These are phyloP conservation scores for Montifringilla adamsi DNA, from an alignment of 2,113 vertebrate species.

Conservation along the genomic window DNA sequence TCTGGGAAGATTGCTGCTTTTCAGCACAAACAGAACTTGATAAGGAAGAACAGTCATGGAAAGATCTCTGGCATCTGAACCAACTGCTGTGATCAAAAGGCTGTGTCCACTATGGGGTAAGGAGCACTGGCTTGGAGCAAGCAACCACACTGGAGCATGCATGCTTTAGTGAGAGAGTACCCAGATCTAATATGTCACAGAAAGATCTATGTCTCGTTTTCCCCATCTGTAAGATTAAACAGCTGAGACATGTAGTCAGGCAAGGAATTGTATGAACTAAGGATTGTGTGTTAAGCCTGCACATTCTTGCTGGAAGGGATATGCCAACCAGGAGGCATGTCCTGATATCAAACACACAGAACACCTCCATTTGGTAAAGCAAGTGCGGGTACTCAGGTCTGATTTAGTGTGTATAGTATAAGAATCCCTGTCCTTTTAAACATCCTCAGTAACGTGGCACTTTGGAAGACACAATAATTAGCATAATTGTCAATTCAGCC, in stretches of 20 bases:
- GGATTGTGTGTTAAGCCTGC: not conserved
- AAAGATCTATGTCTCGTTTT: not conserved
- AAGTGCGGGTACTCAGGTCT: not conserved
- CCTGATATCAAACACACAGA: not conserved
- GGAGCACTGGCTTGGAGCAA: not conserved
- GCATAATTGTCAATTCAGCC: conserved; percentile 44
- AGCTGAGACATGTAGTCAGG: not conserved
- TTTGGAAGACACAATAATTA: conserved; percentile 22
- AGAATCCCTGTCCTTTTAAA: not conserved
- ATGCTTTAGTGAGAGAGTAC: not conserved
- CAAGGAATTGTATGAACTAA: not conserved
- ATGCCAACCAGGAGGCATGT: not conserved
- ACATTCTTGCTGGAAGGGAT: not conserved
- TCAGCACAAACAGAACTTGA: not conserved
- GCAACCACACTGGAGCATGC: not conserved
- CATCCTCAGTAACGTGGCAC: not conserved
- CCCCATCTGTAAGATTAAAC: not conserved
- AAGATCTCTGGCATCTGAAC: not conserved
- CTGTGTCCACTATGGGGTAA: not conserved
- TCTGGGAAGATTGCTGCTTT: not conserved
- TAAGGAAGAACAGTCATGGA: not conserved
- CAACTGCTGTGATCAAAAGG: not conserved
- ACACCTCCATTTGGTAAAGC: not conserved
- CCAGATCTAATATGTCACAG: not conserved
- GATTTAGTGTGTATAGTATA: not conserved